Evolutionary conservation across 2,888 invertebrate species (phyloP), one percentile per base, ranked within the genome.

Genomic region (Buathra laborator): DNA sequence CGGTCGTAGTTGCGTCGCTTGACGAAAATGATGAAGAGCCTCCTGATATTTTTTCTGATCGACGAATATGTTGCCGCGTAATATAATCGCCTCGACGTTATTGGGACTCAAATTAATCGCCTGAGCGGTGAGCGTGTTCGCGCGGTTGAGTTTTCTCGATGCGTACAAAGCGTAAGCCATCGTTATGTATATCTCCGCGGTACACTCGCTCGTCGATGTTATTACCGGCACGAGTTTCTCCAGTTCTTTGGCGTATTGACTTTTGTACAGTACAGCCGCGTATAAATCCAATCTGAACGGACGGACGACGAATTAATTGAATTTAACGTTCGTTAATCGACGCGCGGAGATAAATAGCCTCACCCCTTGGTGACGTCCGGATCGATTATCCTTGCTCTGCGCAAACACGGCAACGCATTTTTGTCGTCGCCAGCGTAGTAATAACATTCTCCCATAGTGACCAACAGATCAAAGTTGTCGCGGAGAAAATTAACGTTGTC

Each of bases 181-280:
- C 0, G 97, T 96, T 75, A 97, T 95, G 96, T 97, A 98, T 80
- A 97, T 96, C 90, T 97, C 97, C 3, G 96, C 95, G 2, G 95
- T 94, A 75, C 94, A 95, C 87, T 96, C 95, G 78, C 94, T 94
- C 14, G 94, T 91, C 51, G 94, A 92, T 6, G 94, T 93, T 68
- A 95, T 92, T 75, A 94, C 93, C 66, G 95, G 94, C 66, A 95
- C 95, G n/a, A 96, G 93, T 90, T 95, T 95, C 91, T 96, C 96
- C 79, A 96, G 93, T 77, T 96, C 96, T 72, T 95, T 94, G 5
- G 94, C 91, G 86, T 95, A 95, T 84, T 95, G 95, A 86, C 95
- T 95, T 89, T 95, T 95, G 70, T 95, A 95, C 71, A 96, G 94
- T 44, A 96, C 94, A 16, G 95, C 95, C 0, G 96, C 95, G 83